These are phyloP conservation scores for Scrobipalpa atriplicella DNA, from an alignment of 2,888 invertebrate genomes.

Conservation along the genomic window DNA sequence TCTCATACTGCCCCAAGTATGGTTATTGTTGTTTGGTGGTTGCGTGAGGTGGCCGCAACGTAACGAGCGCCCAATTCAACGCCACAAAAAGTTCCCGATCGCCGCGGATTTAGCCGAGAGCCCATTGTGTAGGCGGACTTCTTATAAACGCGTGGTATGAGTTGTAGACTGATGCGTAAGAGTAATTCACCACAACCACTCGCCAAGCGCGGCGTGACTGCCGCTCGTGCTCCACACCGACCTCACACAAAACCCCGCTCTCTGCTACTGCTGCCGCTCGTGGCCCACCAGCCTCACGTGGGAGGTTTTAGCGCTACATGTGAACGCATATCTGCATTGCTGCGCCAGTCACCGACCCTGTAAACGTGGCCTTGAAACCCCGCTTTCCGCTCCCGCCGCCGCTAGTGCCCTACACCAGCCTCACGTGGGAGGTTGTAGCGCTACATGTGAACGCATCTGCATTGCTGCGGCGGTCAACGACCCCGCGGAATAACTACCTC, in stretches of 20 bases:
- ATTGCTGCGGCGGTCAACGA: slow-evolving; percentile 62
- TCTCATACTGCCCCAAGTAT: neutral
- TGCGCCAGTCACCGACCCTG: no score
- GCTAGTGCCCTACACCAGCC: slow-evolving; percentile 39
- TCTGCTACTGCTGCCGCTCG: no score
- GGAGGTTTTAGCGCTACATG: no score
- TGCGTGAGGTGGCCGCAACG: slow-evolving; percentile 37
- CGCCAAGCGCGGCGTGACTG: no score
- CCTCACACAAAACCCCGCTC: no score
- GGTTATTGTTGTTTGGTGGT: neutral
- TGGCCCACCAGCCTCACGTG: no score
- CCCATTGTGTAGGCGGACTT: slow-evolving; percentile 76
- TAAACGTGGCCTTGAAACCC: slow-evolving; percentile 18
- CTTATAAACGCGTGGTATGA: slow-evolving; percentile 45
- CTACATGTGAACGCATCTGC: slow-evolving; percentile 81
- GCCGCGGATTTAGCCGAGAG: slow-evolving; percentile 70
- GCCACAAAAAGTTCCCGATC: slow-evolving; percentile 77
- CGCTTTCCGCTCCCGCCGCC: slow-evolving; percentile 43
- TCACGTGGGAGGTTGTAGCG: slow-evolving; percentile 78
- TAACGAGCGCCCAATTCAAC: slow-evolving; percentile 74
- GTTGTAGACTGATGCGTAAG: neutral
- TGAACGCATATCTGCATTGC: no score
- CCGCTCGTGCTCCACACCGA: no score
- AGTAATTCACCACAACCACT: no score
- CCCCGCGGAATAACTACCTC: slow-evolving; percentile 62